Percentiles rank a stretch among this genome's conserved stretches.
Conservation (phyloP, 2,797 vertebrate species). For the Euthynnus affinis region DNA sequence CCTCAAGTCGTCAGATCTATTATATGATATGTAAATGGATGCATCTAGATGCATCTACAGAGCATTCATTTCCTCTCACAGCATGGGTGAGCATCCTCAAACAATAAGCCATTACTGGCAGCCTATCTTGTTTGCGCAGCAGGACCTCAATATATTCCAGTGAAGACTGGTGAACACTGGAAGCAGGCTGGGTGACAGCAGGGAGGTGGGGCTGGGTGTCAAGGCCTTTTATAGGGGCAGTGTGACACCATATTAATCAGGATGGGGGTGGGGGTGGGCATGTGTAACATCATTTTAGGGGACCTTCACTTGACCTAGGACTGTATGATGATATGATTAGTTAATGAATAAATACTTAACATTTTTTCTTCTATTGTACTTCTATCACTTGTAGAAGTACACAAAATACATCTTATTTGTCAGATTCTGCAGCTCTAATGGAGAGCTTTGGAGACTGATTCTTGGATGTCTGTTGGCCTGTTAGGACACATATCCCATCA, state of each 20-base stretch:
- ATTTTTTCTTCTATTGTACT: not conserved
- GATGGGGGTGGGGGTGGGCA: constrained; percentile 4
- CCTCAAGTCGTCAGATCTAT: constrained; percentile 20
- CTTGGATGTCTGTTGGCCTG: not conserved
- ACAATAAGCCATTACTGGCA: constrained; percentile 68
- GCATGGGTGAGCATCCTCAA: constrained; percentile 54
- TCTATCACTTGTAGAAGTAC: not conserved
- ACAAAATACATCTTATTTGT: not conserved
- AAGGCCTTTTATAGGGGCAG: constrained; percentile 30
- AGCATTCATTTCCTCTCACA: constrained; percentile 64
- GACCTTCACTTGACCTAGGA: constrained; percentile 43
- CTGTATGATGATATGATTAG: not conserved
- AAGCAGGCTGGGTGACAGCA: constrained; percentile 44
- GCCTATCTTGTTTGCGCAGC: constrained; percentile 66
- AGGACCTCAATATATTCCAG: constrained; percentile 58
- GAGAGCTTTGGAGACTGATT: not conserved
- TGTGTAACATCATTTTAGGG: constrained; percentile 28
- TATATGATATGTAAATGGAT: constrained; percentile 55
- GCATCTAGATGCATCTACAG: constrained; percentile 39
- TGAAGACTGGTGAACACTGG: constrained; percentile 46
- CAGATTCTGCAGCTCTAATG: not conserved
- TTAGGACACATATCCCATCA: not conserved
- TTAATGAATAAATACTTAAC: not conserved
- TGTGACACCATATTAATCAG: constrained; percentile 44
- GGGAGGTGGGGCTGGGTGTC: constrained; percentile 42